phyloP scores from a whole-genome alignment of 2,888 invertebrate species.

The Phengaris arion region DNA sequence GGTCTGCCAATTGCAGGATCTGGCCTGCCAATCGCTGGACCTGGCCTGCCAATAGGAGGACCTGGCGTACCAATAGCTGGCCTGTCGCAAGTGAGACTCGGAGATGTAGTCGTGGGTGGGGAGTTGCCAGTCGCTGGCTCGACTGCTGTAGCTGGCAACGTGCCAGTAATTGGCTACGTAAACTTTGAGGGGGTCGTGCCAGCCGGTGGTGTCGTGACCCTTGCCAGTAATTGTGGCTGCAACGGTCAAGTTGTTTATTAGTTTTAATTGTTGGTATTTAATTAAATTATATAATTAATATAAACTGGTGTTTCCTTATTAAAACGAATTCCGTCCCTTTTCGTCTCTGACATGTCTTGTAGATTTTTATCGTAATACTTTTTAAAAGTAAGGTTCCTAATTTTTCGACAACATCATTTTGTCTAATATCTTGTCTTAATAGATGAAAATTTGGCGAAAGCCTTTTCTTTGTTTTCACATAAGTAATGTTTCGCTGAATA shows the following conservation, averaged over 20 bases:
- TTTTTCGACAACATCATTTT: too few species aligned
- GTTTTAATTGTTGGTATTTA: conserved; percentile 34
- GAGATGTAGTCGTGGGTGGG: conserved; percentile 56
- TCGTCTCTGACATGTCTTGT: too few species aligned
- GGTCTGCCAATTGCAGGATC: conserved; percentile 44
- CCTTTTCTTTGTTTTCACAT: too few species aligned
- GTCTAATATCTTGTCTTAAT: too few species aligned
- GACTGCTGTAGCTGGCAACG: conserved; percentile 58
- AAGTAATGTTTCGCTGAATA: too few species aligned
- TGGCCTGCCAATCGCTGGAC: conserved; percentile 59
- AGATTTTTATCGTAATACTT: too few species aligned
- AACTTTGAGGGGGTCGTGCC: conserved; percentile 66
- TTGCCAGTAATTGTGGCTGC: conserved; percentile 55
- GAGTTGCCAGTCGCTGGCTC: conserved; percentile 61
- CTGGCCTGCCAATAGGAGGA: conserved; percentile 35
- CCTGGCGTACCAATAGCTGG: conserved; percentile 39
- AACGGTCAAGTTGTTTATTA: conserved; percentile 40
- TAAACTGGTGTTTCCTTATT: not conserved
- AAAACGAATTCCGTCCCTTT: not conserved
- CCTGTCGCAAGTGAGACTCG: conserved; percentile 47
- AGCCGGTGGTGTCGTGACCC: conserved; percentile 61
- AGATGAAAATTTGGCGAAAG: too few species aligned
- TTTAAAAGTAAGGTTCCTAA: too few species aligned
- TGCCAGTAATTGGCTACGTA: conserved; percentile 67
- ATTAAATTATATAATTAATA: conserved; percentile 37